phyloP scores from a whole-genome alignment of 2,888 invertebrate genomes.

The Dolomedes plantarius region DNA sequence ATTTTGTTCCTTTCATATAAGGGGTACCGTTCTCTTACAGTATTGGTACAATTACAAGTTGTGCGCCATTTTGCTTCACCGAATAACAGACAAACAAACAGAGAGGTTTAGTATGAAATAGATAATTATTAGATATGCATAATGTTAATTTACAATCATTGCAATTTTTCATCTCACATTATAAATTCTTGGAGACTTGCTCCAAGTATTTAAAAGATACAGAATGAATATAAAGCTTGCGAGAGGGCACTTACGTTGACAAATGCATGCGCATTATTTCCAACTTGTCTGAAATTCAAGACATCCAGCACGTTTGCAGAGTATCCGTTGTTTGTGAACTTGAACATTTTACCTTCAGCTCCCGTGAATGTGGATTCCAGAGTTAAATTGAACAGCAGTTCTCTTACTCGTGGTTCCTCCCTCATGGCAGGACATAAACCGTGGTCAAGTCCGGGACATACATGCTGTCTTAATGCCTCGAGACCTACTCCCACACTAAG shows the following conservation, averaged over 20 bases:
- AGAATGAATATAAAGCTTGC: no score
- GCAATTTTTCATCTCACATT: no score
- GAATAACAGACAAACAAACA: no score
- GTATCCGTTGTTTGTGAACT: conserved; percentile 46
- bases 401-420: conserved; percentile 22
- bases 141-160: no score
- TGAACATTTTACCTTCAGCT: conserved; percentile 50
- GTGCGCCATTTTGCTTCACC: no score
- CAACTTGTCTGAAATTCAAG: conserved; percentile 70
- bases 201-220: no score
- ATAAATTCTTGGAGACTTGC: no score
- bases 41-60: no score
- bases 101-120: no score
- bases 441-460: conserved; percentile 74
- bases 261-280: conserved; percentile 65
- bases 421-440: conserved; percentile 70
- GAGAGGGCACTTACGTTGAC: conserved; percentile 50
- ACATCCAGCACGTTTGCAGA: conserved; percentile 52
- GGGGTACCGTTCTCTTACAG: no score
- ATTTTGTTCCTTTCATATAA: no score
- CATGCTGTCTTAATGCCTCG: conserved; percentile 75
- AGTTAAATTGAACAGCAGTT: conserved; percentile 50
- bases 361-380: conserved; percentile 46
- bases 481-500: conserved; percentile 76
- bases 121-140: no score